phyloP scores from a whole-genome alignment of 2,113 vertebrate genomes.

The Vidua chalybeata region DNA sequence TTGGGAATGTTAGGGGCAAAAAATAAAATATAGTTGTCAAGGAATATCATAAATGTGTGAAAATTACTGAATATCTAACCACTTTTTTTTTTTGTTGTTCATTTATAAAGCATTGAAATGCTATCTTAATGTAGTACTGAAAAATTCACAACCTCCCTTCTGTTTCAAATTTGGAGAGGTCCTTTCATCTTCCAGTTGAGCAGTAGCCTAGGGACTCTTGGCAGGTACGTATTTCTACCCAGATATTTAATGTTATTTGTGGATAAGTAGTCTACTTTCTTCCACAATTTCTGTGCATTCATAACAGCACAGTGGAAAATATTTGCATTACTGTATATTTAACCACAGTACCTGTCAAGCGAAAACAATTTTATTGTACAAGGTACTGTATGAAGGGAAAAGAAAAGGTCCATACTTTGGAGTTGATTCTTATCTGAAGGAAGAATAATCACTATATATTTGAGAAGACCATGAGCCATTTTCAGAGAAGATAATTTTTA shows the following conservation, averaged over 20 bases:
- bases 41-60: not conserved
- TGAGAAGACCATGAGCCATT: not conserved
- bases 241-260: not conserved
- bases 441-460: not conserved
- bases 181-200: not conserved
- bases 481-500: not conserved
- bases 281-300: not conserved
- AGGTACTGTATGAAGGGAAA: not conserved
- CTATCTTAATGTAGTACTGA: not conserved
- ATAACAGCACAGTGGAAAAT: not conserved
- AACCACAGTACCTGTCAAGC: not conserved
- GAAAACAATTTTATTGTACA: not conserved
- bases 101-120: not conserved
- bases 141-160: not conserved
- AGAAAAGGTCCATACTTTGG: not conserved
- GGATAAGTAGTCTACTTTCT: not conserved
- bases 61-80: not conserved
- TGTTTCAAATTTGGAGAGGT: not conserved
- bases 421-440: not conserved
- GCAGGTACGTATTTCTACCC: not conserved
- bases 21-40: not conserved
- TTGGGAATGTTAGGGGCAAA: not conserved
- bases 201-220: not conserved
- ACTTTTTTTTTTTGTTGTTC: not conserved
- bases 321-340: not conserved